A percentile compares a stretch with the other conserved stretches of the same genome.
Conservation (phyloP, 2,888 invertebrate genomes). For the Caenorhabditis sulstoni region DNA sequence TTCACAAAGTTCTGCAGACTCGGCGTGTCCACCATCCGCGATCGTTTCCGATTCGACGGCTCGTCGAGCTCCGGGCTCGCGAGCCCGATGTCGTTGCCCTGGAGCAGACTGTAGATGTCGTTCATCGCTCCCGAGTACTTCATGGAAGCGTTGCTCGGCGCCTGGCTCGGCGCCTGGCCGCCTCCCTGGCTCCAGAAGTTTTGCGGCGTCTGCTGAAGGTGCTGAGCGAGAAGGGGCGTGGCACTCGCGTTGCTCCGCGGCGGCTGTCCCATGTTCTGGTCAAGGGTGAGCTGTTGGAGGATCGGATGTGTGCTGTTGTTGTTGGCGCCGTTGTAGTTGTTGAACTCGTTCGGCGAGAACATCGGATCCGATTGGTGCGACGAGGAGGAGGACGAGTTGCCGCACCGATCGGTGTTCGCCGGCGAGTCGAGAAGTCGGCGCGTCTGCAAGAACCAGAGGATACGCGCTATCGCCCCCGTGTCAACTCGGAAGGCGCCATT, state of each 20-base stretch:
- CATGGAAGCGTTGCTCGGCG: constrained; percentile 6
- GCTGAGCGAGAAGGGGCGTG: constrained; percentile 15
- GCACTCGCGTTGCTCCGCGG: too few species aligned
- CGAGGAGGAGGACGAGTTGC: constrained; percentile 72
- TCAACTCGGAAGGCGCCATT: too few species aligned
- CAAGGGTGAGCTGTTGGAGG: constrained; percentile 1
- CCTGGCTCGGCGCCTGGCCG: constrained; percentile 21
- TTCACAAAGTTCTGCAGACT: neutral
- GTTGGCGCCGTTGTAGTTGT: constrained; percentile 33
- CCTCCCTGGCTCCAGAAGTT: constrained; percentile 33
- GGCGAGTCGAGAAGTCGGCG: constrained; percentile 77
- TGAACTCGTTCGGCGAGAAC: constrained; percentile 77
- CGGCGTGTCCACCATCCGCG: constrained; percentile 58
- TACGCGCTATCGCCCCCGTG: too few species aligned
- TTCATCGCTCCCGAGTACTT: constrained; percentile 25
- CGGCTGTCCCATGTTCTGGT: neutral
- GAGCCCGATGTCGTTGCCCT: constrained; percentile 56
- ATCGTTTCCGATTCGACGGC: constrained; percentile 49
- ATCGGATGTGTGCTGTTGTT: constrained; percentile 60
- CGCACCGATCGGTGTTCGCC: constrained; percentile 79
- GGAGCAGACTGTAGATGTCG: constrained; percentile 56
- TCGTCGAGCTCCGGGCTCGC: constrained; percentile 58
- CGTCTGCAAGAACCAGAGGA: constrained; percentile 31
- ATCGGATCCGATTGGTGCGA: constrained; percentile 77
- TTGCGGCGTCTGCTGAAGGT: constrained; percentile 19